Conservation (phyloP, 1,140 invertebrate genomes). For the Drosophila serrata region DNA sequence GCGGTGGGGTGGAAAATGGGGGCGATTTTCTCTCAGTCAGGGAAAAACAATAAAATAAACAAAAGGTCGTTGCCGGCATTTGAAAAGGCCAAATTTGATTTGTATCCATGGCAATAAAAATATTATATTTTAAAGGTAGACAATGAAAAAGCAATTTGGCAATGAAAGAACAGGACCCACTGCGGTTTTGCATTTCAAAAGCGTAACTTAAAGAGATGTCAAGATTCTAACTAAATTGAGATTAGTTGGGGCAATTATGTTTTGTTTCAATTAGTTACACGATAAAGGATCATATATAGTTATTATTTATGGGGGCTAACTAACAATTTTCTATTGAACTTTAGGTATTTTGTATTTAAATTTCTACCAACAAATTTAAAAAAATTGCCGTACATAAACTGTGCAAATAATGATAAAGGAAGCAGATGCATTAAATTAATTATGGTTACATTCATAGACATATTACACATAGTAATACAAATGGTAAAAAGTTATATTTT, state of each 20-base stretch:
- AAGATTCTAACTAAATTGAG: background rate
- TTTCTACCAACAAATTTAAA: too few relatives aligned
- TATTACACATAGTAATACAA: too few relatives aligned
- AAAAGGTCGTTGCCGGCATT: constrained; percentile 28
- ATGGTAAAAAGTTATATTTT: too few relatives aligned
- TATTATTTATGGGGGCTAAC: background rate
- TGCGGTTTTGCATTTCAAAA: constrained; percentile 1
- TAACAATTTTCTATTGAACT: too few relatives aligned
- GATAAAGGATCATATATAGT: too few relatives aligned
- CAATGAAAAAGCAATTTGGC: constrained; percentile 27
- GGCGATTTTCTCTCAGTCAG: constrained; percentile 1
- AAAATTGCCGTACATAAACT: too few relatives aligned
- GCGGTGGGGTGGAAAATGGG: background rate
- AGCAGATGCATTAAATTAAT: too few relatives aligned
- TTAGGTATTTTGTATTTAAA: too few relatives aligned
- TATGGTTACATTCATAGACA: too few relatives aligned
- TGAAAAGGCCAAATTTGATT: constrained; percentile 26
- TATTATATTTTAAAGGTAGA: constrained; percentile 35
- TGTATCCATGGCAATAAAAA: constrained; percentile 34
- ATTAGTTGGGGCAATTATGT: background rate
- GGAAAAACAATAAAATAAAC: constrained; percentile 37
- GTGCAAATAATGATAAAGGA: too few relatives aligned
- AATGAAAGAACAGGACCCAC: background rate
- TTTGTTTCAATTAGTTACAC: too few relatives aligned
- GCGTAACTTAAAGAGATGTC: background rate